Base-by-base conservation (phyloP, 2,797 vertebrate species). In the Adelosebastes latens region DNA sequence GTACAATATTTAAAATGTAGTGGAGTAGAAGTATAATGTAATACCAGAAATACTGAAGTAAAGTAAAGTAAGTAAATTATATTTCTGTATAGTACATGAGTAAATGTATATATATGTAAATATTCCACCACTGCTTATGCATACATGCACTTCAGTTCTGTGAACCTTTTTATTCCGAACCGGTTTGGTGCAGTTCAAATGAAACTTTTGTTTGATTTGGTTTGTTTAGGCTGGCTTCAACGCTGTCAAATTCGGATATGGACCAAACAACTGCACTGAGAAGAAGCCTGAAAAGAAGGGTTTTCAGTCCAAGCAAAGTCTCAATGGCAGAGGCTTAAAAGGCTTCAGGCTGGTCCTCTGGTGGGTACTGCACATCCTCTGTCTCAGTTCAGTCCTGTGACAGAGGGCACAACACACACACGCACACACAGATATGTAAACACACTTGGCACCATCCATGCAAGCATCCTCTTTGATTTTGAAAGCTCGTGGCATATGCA, bases 381-480 rank as follows among this genome's bases (percentile, higher is more conserved):
- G 34, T 27, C 25, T 72, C 55, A 55, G 4, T 55, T 72, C 32
- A 29, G 53, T 42, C 39, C 18, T 67, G 36, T 18, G 46, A 70
- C 12, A 10, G 39, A 79, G n/a, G 24, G 12, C 56, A 22, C 24
- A 67, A 68, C 39, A 74, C 65, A 63, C 10, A 60, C 77, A n/a
- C 22, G 31, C 29, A 16, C 53, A 56, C 32, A 78, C 52, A 42
- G 4, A 34, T 14, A 64, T 32, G 32, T 24, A 68, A 31, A 70
- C 49, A 77, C 61, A 65, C 42, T 46, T 32, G 53, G 25, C 75
- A 34, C 62, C 36, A 76, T 55, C 59, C 72, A 86, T 64, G 56
- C 74, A 53, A 42, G 27, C 69, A 56, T 79, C 34, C 53, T 77
- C 46, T 79, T 46, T 63, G 31, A 76, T 81, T 39, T 65, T 29